Evolutionary conservation across 2,797 vertebrate species (phyloP), one percentile per base, ranked within the genome.

Genomic region (Amblyraja radiata): DNA sequence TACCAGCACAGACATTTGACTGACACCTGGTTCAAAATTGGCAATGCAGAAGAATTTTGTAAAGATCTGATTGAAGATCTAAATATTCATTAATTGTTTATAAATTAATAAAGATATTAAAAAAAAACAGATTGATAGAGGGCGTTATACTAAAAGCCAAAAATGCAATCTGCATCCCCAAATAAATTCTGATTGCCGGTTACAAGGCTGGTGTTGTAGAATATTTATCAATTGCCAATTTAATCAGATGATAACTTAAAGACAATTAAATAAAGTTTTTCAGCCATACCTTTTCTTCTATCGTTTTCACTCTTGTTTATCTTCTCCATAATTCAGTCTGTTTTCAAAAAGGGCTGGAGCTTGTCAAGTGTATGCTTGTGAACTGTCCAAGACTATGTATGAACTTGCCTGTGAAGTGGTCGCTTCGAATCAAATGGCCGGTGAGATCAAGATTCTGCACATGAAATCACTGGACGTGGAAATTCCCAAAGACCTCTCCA

Each of bases 381-480:
- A 99, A 93, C 96, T 99, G 73, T 99, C 99, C 0, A 99, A 98
- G 97, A 99, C 99, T 0, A 99, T 99, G 98, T 99, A 98, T 93
- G 98, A 99, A 84, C 95, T 99, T 95, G 99, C 98, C 93, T 94
- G 96, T 93, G 98, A 99, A 93, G 97, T 99, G 86, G 94, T 99
- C 93, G 94, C 97, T 14, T 98, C 98, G 83, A 99, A 99, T 84
- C 96, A 97, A 25, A 98, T 99, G 98, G 97, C 96, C 32, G 95
- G 95, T 11, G 95, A 96, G 93, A 98, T 99, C 95, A 97, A 96
- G 94, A 97, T 99, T 94, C 94, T 99, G 63, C 98, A 99, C 94
- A 97, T 97, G 97, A 99, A 99, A 95, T 99, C 98, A 8, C 95
- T 99, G 78, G 98, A 99, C 93, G 96, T 99, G 96, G 97, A 98